Base-by-base conservation (phyloP, 2,888 invertebrate species). In the Amiota mariae region DNA sequence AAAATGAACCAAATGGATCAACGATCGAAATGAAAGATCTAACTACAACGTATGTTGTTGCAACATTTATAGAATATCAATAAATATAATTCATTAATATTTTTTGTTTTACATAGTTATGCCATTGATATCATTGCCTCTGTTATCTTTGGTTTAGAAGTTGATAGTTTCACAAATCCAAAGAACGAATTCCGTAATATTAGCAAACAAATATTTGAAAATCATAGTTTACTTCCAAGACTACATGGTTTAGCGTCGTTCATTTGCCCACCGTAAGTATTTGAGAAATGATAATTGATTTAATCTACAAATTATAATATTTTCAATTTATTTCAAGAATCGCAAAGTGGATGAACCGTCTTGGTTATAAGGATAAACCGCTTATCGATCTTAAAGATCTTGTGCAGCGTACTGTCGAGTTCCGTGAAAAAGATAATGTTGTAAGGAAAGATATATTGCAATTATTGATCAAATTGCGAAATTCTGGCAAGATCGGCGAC, bases 391-490 rank as follows among this genome's bases (percentile, higher is more conserved):
- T 91, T 77, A 81, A 87, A 1, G 82, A 87, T 51, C 82, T 91
- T 13, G 89, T 91, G 8, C 85, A 87, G 18, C 84, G 86, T 10
- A 90, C 91, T 13, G 86, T 91, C 10, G 84, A 88, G 36, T 87
- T 87, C 72, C 88, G 91, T n/a, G 90, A 91, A 77, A 72, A 84
- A 2, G 85, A 89, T 48, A 90, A 90, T 57, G 83, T 90, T 8
- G 81, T 85, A 1, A 85, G 91, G 10, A 89, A 89, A 74, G 92
- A 91, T 80, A 84, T 91, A 74, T 83, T 92, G 78, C 90, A 91
- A 77, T 77, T 91, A 71, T 80, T 92, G 51, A 89, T 91, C 70
- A 89, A 90, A 57, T 77, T 91, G 46, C 88, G 90, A n/a, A 90
- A 91, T 54, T 86, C 87, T 1, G 89, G 88, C 68, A 88, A 86